A percentile compares a stretch with the other conserved stretches of the same genome.
These are phyloP conservation scores for Andricus grossulariae DNA, from an alignment of 1,140 invertebrate genomes.

Conservation along the genomic window DNA sequence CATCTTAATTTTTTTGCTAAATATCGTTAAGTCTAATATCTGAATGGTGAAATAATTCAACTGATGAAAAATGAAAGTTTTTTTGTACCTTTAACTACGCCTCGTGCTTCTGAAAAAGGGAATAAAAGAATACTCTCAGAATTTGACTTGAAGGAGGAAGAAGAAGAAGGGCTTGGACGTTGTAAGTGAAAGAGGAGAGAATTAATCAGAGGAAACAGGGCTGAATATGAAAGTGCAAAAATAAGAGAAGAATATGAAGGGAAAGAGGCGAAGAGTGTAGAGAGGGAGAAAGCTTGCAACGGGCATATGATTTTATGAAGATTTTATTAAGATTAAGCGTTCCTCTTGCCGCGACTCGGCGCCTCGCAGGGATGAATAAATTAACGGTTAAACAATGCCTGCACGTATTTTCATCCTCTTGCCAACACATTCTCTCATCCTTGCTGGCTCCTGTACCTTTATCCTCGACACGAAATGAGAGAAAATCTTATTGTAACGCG, in stretches of 20 bases:
- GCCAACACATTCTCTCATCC: constrained; percentile 12
- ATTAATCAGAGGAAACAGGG: constrained; percentile 23
- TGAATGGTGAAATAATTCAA: too few relatives aligned
- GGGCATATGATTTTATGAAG: constrained; percentile 31
- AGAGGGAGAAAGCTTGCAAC: constrained; percentile 25
- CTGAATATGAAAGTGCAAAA: constrained; percentile 26
- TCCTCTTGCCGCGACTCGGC: constrained; percentile 33
- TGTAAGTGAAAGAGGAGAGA: constrained; percentile 3
- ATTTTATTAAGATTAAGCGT: constrained; percentile 32
- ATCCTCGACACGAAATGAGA: constrained; percentile 1
- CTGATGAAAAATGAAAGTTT: too few relatives aligned
- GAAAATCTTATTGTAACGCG: constrained; percentile 20
- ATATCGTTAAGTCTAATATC: too few relatives aligned
- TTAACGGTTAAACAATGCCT: constrained; percentile 52
- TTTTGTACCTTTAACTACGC: too few relatives aligned
- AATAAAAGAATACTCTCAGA: neutral
- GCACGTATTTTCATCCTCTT: constrained; percentile 38
- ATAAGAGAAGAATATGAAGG: constrained; percentile 23
- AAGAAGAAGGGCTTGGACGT: neutral
- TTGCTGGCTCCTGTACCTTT: neutral
- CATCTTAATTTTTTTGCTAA: too few relatives aligned
- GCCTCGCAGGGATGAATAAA: constrained; percentile 44
- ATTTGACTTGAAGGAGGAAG: neutral
- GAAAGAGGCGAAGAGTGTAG: constrained; percentile 18
- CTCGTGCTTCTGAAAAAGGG: too few relatives aligned